phyloP scores from a whole-genome alignment of 2,888 invertebrate species.

The Brenthis daphne region DNA sequence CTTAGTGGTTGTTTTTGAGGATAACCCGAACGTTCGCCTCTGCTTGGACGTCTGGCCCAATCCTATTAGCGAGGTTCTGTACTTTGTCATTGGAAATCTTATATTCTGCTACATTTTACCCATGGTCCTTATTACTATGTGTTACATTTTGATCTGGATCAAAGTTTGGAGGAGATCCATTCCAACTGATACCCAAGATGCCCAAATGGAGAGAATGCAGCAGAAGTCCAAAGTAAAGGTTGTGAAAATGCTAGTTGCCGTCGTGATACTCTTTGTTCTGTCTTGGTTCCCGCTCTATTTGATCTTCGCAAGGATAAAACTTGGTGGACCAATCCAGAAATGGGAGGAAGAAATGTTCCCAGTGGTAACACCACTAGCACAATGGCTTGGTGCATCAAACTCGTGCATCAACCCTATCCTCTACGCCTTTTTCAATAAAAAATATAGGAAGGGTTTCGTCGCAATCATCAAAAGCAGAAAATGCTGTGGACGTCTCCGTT shows the following conservation, averaged over 20 bases:
- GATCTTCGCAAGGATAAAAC: constrained; percentile 93
- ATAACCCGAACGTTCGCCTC: constrained; percentile 88
- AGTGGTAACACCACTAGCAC: constrained; percentile 92
- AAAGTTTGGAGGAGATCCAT: constrained; percentile 94
- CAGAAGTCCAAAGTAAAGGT: constrained; percentile 97
- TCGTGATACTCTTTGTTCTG: constrained; percentile 95
- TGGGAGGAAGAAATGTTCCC: constrained; percentile 92
- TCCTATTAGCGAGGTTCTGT: constrained; percentile 89
- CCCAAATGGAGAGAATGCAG: constrained; percentile 95
- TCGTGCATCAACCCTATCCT: constrained; percentile 97
- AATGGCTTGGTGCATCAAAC: constrained; percentile 96
- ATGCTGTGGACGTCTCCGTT: constrained; percentile 92
- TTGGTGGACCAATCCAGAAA: constrained; percentile 87
- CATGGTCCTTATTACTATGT: constrained; percentile 93
- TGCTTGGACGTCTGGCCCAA: constrained; percentile 94
- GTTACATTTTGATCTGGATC: constrained; percentile 95
- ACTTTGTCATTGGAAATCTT: constrained; percentile 94
- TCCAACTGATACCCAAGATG: constrained; percentile 94
- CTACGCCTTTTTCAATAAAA: constrained; percentile 97
- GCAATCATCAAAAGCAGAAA: constrained; percentile 93
- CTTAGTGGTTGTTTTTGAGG: constrained; percentile 87
- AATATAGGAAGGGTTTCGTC: constrained; percentile 94
- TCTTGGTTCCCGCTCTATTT: constrained; percentile 96
- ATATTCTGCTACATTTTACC: constrained; percentile 95
- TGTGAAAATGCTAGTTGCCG: constrained; percentile 96